phyloP scores from a whole-genome alignment of 2,888 invertebrate species.

The Sepioteuthis lessoniana region DNA sequence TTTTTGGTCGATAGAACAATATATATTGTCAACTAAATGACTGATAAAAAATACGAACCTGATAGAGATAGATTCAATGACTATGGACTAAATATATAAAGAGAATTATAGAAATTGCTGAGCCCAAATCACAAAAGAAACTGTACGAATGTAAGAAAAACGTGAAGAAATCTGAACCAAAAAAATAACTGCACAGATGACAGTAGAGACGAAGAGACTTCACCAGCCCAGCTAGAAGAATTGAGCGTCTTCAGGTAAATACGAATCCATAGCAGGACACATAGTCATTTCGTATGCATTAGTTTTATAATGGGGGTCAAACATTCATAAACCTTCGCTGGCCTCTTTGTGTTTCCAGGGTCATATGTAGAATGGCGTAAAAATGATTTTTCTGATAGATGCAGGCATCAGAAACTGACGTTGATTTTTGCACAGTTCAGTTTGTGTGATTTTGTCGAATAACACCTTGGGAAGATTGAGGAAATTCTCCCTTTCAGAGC shows the following conservation, averaged over 20 bases:
- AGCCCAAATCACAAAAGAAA: too few relatives aligned
- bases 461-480: neutral
- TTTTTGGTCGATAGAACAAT: too few relatives aligned
- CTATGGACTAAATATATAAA: too few relatives aligned
- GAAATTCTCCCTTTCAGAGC: neutral
- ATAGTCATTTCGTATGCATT: constrained; percentile 24
- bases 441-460: neutral
- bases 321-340: constrained; percentile 4
- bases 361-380: neutral
- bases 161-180: neutral
- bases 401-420: neutral
- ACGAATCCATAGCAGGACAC: neutral
- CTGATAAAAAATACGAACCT: too few relatives aligned
- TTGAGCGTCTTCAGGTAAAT: neutral
- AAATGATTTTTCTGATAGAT: constrained; percentile 1
- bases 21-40: too few relatives aligned
- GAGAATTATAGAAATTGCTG: too few relatives aligned
- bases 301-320: constrained; percentile 17
- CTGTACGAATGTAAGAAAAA: neutral
- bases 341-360: neutral
- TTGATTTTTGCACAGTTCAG: neutral
- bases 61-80: too few relatives aligned
- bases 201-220: neutral
- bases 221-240: too few relatives aligned
- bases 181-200: neutral